Evolutionary conservation across 2,797 vertebrate species (phyloP), one percentile per base, ranked within the genome.

Genomic region (Argya squamiceps): DNA sequence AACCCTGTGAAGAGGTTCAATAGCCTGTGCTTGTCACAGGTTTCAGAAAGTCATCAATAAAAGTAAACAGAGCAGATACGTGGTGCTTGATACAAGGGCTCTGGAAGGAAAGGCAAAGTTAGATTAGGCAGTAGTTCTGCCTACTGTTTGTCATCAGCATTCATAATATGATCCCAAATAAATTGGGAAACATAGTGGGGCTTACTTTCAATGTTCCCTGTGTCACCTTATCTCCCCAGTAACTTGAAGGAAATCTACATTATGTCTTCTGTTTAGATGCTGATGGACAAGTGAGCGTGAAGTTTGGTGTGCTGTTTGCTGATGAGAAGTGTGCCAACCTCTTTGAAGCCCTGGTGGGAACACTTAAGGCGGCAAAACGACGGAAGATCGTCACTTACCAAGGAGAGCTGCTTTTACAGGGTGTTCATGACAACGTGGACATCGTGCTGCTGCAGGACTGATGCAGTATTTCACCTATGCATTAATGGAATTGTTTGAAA

Each of bases 311-410:
- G 65, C 97, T 99, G 77, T 99, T 99, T 89, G 98, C 88, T 21
- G 99, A 99, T 50, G 99, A 99, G 62, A 98, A 98, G 47, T 99
- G 99, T 95, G 99, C 99, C 97, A 99, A 99, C 93, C 99, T 99
- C 97, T 99, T 99, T 62, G 99, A 99, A 98, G 99, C 99, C 4
- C 84, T 99, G 59, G 99, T 99, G 59, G 99, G 99, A 84, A 99
- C 99, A 11, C 97, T 99, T 90, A 99, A 98, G 97, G 99, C 99
- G 0, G 99, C 99, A 58, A 99, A 99, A 95, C 98, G 96, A 76
- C 98, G 97, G 95, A 99, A 99, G 95, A 83, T 99, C 27, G 55
- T 99, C 62, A 89, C 76, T 4, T 99, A 99, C 56, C 59, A 98
- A 23, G 98, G 98, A 55, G 99, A 99, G 92, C 92, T 99, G n/a